Base-by-base conservation (phyloP, 2,888 invertebrate genomes). In the Stenodema calcarata region DNA sequence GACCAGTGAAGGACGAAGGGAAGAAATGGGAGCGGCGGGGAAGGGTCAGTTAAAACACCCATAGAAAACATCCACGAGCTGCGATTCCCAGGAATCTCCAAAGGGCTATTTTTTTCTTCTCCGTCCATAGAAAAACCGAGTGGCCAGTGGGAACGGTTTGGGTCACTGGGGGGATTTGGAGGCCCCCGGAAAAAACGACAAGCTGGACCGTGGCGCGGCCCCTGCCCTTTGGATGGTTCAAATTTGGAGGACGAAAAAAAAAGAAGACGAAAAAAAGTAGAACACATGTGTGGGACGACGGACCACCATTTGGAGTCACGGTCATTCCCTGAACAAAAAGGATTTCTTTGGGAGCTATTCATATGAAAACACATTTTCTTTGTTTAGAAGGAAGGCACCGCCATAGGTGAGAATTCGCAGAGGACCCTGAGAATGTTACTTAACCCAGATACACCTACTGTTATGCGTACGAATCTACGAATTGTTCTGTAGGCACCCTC, bases 111-210 rank as follows among this genome's bases (percentile, higher is more conserved):
- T 78, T 78, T 78, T n/a, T n/a, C n/a, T n/a, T 78, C 27, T 44
- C 44, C 7, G 70, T 27, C 23, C 44, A 27, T 44, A 44, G 41
- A 27, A 78, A 78, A 78, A 78, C n/a, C 41, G 41, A 78, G 78
- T 44, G 78, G 78, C 44, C 78, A 78, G 78, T 78, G 42, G 78
- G 78, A 78, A 78, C 78, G 28, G 42, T 78, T 44, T 27, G 44
- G 78, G 44, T 44, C 78, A 42, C 41, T 42, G 18, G 23, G 14
- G 78, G 78, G 23, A 78, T 62, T 47, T 23, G 4, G 18, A 0
- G 23, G 23, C 27, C 7, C 35, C 35, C 16, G 41, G 35, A 75
- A 75, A 75, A 75, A 75, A 41, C 35, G 16, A 16, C 41, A 35
- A 42, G 78, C 78, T 42, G 41, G 27, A 27, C 27, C 14, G 18